Evolutionary conservation across 2,888 invertebrate species (phyloP).

Genomic region (Tortrix viridana): DNA sequence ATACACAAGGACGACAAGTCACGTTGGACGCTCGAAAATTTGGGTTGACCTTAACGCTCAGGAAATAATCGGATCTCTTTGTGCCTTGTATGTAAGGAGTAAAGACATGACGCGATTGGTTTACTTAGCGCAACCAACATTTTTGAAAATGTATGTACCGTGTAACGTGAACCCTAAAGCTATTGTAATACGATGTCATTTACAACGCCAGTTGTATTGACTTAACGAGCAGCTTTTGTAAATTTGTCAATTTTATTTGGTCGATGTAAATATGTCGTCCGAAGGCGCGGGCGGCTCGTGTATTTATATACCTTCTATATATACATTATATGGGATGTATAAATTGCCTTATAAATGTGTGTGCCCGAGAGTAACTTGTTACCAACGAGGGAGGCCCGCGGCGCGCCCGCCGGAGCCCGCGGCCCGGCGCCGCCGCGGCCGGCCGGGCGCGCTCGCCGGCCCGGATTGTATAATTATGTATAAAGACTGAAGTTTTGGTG

Average conservation of each 20-base stretch:
- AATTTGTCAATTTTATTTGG: slow-evolving; percentile 48
- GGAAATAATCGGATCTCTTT: slow-evolving; percentile 12
- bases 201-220: slow-evolving; percentile 14
- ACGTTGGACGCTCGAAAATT: slow-evolving; percentile 4
- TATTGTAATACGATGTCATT: not conserved
- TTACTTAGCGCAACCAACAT: not conserved
- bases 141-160: not conserved
- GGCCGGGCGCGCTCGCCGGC: not conserved
- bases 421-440: no score
- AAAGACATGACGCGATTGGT: slow-evolving; percentile 3
- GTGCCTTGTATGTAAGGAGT: slow-evolving; percentile 24
- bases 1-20: slow-evolving; percentile 21
- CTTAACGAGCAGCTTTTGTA: slow-evolving; percentile 42
- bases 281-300: slow-evolving; percentile 23
- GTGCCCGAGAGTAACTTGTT: slow-evolving; percentile 44
- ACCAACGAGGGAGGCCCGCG: slow-evolving; percentile 1
- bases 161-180: not conserved
- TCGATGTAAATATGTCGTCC: slow-evolving; percentile 44
- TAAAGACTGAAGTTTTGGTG: slow-evolving; percentile 30
- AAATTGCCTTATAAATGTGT: slow-evolving; percentile 69
- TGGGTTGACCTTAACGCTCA: slow-evolving; percentile 12
- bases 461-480: slow-evolving; percentile 28
- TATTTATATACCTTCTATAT: slow-evolving; percentile 35
- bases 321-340: slow-evolving; percentile 51
- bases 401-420: not conserved